Conservation (phyloP, 1,140 invertebrate genomes). For the Probaryconus sp. region DNA sequence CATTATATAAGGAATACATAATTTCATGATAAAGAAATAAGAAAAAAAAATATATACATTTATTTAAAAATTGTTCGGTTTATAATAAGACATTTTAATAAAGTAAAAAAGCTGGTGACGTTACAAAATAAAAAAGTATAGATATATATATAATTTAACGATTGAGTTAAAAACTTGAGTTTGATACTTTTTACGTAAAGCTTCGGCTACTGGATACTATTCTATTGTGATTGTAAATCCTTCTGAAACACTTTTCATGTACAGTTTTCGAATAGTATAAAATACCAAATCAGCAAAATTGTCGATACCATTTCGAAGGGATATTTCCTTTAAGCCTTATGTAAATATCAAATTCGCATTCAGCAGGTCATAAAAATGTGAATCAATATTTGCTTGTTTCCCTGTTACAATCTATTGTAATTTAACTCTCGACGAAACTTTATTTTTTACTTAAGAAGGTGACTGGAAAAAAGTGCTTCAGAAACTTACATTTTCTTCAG, state of each 20-base stretch:
- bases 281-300: constrained; percentile 17
- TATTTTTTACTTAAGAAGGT: constrained; percentile 11
- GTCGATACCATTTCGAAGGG: constrained; percentile 14
- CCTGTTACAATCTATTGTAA: constrained; percentile 4
- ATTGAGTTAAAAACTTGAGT: constrained; percentile 10
- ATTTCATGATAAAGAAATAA: too few relatives aligned
- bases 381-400: constrained; percentile 24
- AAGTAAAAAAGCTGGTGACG: too few relatives aligned
- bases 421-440: constrained; percentile 7
- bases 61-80: too few relatives aligned
- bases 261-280: constrained; percentile 6
- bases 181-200: constrained; percentile 7
- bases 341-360: constrained; percentile 21
- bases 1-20: too few relatives aligned
- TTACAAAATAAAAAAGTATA: too few relatives aligned
- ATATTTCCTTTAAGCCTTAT: constrained; percentile 18
- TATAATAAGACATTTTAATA: too few relatives aligned
- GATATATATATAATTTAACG: too few relatives aligned
- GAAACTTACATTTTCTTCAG: constrained; percentile 38
- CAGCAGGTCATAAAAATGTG: background rate
- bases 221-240: constrained; percentile 28
- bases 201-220: constrained; percentile 20
- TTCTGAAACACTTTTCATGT: constrained; percentile 30
- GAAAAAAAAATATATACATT: too few relatives aligned
- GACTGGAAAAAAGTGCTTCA: background rate